These are phyloP conservation scores for Pogonomyrmex californicus DNA, from an alignment of 1,140 invertebrate species.

Conservation along the genomic window DNA sequence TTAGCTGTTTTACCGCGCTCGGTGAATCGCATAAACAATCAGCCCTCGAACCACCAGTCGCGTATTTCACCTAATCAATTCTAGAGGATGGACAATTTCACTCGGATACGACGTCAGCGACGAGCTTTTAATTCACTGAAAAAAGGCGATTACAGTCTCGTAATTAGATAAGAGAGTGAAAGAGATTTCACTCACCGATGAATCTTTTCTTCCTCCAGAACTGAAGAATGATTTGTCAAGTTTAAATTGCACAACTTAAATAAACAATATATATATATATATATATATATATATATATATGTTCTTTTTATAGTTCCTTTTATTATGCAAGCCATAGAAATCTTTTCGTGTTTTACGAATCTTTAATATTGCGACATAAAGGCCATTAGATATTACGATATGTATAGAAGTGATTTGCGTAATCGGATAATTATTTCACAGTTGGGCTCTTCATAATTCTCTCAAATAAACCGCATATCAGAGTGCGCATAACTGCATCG, in stretches of 20 bases:
- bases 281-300: not conserved
- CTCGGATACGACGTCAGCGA: not conserved
- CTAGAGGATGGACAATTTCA: not conserved
- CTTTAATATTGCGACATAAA: conserved; percentile 6
- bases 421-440: conserved; percentile 37
- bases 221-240: not conserved
- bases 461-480: not conserved
- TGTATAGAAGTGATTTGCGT: conserved; percentile 14
- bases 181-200: not conserved
- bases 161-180: not conserved
- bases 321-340: not conserved
- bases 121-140: not conserved
- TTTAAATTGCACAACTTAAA: conserved; percentile 29
- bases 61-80: not conserved
- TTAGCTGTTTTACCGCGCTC: conserved; percentile 12
- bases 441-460: not conserved
- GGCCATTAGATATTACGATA: not conserved
- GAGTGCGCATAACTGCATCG: not conserved
- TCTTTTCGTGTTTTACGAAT: not conserved
- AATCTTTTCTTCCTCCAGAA: not conserved
- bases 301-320: not conserved
- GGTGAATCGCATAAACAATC: not conserved
- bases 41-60: not conserved
- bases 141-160: not conserved
- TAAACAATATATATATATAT: not conserved